Percentiles rank a stretch among this genome's conserved stretches.
Evolutionary conservation across 2,113 vertebrate species (phyloP).

Genomic region (Crypturellus undulatus): DNA sequence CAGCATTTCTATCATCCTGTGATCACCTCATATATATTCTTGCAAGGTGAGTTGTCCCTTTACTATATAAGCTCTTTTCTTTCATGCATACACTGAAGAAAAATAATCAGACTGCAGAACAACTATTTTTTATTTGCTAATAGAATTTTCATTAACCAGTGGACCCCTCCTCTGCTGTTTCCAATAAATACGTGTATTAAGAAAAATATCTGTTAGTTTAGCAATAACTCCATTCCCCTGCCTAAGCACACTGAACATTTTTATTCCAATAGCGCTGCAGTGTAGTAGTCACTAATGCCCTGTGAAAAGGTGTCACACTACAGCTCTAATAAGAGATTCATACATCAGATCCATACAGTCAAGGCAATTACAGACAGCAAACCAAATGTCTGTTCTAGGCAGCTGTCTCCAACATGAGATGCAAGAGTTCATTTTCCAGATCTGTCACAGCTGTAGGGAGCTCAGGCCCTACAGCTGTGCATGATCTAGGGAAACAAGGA

Average conservation of each 20-base stretch:
- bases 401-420: background rate
- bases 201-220: background rate
- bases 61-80: background rate
- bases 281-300: background rate
- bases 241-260: background rate
- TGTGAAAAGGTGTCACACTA: background rate
- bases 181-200: background rate
- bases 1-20: slow-evolving; percentile 17
- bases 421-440: background rate
- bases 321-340: background rate
- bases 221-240: background rate
- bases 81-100: background rate
- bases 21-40: background rate
- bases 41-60: background rate
- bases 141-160: background rate
- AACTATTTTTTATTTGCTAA: slow-evolving; percentile 7
- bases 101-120: background rate
- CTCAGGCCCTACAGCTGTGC: background rate
- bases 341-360: background rate
- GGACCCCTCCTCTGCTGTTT: background rate
- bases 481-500: background rate
- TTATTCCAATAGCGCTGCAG: background rate
- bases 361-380: background rate
- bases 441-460: background rate
- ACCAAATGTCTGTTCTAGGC: background rate